Percentiles rank a stretch among this genome's conserved stretches.
phyloP scores from a whole-genome alignment of 2,797 vertebrate genomes.

The Sitta carolinensis region DNA sequence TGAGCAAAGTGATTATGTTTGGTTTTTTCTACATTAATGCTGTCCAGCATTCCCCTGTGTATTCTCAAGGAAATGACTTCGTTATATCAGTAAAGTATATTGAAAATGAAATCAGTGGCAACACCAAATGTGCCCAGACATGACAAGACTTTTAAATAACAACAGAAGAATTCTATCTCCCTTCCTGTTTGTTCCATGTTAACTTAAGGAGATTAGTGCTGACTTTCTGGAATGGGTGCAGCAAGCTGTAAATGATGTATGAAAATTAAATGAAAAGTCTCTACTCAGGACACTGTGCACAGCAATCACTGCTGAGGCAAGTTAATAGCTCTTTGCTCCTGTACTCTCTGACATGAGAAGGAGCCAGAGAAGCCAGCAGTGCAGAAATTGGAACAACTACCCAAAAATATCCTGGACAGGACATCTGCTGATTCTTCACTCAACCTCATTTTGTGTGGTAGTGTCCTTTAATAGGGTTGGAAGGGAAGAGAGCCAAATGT shows the following conservation, averaged over 20 bases:
- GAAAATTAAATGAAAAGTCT: slow-evolving; percentile 66
- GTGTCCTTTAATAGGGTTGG: not conserved
- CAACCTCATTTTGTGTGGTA: not conserved
- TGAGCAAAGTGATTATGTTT: slow-evolving; percentile 46
- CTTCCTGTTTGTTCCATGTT: slow-evolving; percentile 63
- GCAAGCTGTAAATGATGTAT: slow-evolving; percentile 64
- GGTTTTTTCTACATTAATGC: slow-evolving; percentile 23
- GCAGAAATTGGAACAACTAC: not conserved
- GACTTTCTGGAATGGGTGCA: slow-evolving; percentile 61
- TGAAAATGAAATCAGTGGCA: slow-evolving; percentile 64
- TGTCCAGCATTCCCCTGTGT: slow-evolving; percentile 31
- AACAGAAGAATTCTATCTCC: slow-evolving; percentile 56
- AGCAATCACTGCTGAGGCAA: slow-evolving; percentile 5
- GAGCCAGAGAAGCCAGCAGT: not conserved
- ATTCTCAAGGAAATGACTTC: slow-evolving; percentile 56
- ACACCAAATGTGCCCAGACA: slow-evolving; percentile 56
- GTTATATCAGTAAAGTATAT: slow-evolving; percentile 57
- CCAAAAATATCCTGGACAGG: not conserved
- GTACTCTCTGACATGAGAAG: not conserved
- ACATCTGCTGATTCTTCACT: not conserved
- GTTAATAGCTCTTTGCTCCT: slow-evolving; percentile 52
- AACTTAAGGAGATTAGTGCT: slow-evolving; percentile 56
- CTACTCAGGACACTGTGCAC: slow-evolving; percentile 35
- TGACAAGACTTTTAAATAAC: slow-evolving; percentile 69
- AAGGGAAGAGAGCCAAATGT: not conserved